Conservation (phyloP, 2,888 invertebrate species). For the Diabrotica balteata region DNA sequence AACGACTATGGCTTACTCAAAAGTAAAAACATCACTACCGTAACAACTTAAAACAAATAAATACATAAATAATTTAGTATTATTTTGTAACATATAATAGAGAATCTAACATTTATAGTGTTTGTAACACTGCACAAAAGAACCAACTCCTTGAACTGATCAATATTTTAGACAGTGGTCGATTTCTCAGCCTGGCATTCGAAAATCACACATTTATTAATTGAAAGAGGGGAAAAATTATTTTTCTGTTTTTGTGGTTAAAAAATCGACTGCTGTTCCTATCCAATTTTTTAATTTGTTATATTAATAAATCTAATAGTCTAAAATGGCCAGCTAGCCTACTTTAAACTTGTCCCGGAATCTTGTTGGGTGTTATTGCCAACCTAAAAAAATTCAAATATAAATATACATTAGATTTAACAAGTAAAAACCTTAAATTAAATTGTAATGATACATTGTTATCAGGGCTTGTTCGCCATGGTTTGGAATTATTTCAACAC, state of each 20-base stretch:
- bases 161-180: slow-evolving; percentile 42
- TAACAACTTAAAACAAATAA: slow-evolving; percentile 54
- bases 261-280: slow-evolving; percentile 46
- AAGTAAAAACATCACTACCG: slow-evolving; percentile 38
- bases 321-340: slow-evolving; percentile 56
- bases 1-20: slow-evolving; percentile 41
- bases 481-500: too few species aligned
- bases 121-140: slow-evolving; percentile 56
- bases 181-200: slow-evolving; percentile 38
- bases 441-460: background rate
- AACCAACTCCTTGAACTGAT: slow-evolving; percentile 55
- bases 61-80: slow-evolving; percentile 51
- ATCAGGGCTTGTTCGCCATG: too few species aligned
- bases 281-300: slow-evolving; percentile 58
- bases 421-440: background rate
- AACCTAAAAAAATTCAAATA: slow-evolving; percentile 46
- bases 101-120: slow-evolving; percentile 60
- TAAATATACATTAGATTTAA: too few species aligned
- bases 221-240: slow-evolving; percentile 29
- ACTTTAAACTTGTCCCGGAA: slow-evolving; percentile 57
- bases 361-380: slow-evolving; percentile 57
- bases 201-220: slow-evolving; percentile 37
- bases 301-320: slow-evolving; percentile 57
- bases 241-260: slow-evolving; percentile 21
- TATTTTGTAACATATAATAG: slow-evolving; percentile 57